Evolutionary conservation across 1,140 invertebrate genomes (phyloP).

Genomic region (Nasonia vitripennis): DNA sequence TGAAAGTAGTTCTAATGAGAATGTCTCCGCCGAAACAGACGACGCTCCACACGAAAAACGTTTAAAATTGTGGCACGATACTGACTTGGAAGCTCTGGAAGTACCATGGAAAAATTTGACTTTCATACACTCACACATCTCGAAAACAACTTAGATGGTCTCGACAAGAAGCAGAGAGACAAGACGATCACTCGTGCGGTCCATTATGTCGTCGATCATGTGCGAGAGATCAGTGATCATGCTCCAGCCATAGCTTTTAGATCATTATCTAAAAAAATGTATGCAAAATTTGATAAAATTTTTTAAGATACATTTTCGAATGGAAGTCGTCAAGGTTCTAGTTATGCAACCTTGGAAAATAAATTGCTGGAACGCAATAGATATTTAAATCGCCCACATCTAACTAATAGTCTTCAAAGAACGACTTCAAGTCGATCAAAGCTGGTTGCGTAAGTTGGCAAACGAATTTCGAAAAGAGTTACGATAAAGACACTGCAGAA

Average conservation of each 20-base stretch:
- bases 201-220: slow-evolving; percentile 6
- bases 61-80: neutral
- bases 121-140: neutral
- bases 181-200: neutral
- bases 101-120: neutral
- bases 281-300: neutral
- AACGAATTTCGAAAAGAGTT: neutral
- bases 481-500: neutral
- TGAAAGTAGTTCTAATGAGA: neutral
- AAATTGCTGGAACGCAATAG: neutral
- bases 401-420: neutral
- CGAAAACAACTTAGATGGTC: neutral
- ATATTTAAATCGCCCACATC: neutral
- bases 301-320: neutral
- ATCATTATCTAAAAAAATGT: slow-evolving; percentile 1
- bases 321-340: neutral
- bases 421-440: neutral
- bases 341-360: neutral
- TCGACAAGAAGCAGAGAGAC: neutral
- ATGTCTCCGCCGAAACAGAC: no score
- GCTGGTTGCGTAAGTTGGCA: neutral
- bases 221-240: neutral
- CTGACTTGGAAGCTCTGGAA: neutral
- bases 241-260: neutral
- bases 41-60: no score